phyloP scores from a whole-genome alignment of 2,113 vertebrate species.

The Burhinus oedicnemus region DNA sequence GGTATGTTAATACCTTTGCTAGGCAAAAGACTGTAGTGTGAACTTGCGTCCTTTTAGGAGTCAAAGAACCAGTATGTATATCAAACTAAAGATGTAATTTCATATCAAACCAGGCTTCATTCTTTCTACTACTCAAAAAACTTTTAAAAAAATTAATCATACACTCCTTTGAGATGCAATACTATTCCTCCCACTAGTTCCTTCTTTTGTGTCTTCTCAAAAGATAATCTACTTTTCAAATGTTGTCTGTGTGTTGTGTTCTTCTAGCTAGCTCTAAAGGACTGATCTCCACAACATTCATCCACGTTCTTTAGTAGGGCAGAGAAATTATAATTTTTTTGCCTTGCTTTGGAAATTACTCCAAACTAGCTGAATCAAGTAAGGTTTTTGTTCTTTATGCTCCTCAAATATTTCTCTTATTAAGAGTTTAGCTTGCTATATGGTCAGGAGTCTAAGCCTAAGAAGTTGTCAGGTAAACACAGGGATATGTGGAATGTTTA shows the following conservation, averaged over 20 bases:
- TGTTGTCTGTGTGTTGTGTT: background rate
- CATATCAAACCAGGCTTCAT: background rate
- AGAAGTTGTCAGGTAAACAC: background rate
- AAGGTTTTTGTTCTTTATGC: background rate
- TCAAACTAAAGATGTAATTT: background rate
- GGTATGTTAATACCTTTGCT: background rate
- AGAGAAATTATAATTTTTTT: background rate
- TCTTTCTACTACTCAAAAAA: background rate
- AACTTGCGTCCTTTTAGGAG: background rate
- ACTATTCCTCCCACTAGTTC: background rate
- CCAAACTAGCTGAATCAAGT: background rate
- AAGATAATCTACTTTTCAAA: background rate
- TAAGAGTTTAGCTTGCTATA: background rate
- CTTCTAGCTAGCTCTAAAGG: background rate
- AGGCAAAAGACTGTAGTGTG: background rate
- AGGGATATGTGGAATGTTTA: background rate
- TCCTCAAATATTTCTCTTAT: background rate
- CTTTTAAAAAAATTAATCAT: background rate
- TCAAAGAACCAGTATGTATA: background rate
- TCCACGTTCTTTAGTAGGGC: background rate
- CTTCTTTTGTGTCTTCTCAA: background rate
- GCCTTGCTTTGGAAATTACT: background rate
- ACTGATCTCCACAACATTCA: background rate
- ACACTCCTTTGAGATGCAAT: background rate
- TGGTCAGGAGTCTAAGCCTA: background rate